Percentiles rank a stretch among this genome's conserved stretches.
phyloP scores from a whole-genome alignment of 2,888 invertebrate species.

The Trissolcus brochymenae region DNA sequence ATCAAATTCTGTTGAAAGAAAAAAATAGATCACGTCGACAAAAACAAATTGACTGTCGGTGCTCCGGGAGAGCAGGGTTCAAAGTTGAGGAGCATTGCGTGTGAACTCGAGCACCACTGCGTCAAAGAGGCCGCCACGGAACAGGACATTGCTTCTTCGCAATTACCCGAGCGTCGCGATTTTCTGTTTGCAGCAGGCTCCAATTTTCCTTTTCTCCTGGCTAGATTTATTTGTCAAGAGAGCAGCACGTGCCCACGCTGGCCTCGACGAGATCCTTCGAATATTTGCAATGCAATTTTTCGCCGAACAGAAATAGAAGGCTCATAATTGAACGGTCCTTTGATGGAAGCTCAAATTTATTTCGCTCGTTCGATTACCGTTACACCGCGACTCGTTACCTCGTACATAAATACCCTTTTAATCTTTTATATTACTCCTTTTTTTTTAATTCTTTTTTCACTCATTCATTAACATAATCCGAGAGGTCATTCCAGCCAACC shows the following conservation, averaged over 20 bases:
- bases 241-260: slow-evolving; percentile 60
- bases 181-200: slow-evolving; percentile 45
- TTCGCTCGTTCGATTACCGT: slow-evolving; percentile 43
- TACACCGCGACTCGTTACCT: slow-evolving; percentile 28
- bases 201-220: slow-evolving; percentile 49
- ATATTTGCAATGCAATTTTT: slow-evolving; percentile 32
- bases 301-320: neutral
- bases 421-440: slow-evolving; percentile 39
- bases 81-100: neutral
- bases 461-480: slow-evolving; percentile 46
- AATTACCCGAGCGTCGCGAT: slow-evolving; percentile 66
- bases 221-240: slow-evolving; percentile 68
- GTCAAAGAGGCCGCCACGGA: slow-evolving; percentile 67
- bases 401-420: slow-evolving; percentile 40
- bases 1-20: neutral
- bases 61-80: too few species aligned
- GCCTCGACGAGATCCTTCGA: slow-evolving; percentile 9
- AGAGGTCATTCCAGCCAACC: slow-evolving; percentile 41
- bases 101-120: slow-evolving; percentile 62
- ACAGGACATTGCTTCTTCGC: slow-evolving; percentile 65
- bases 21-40: neutral
- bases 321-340: slow-evolving; percentile 16
- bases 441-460: slow-evolving; percentile 29
- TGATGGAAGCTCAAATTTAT: slow-evolving; percentile 21
- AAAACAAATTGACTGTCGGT: too few species aligned